Percentiles rank a stretch among this genome's conserved stretches.
phyloP scores from a whole-genome alignment of 2,797 vertebrate genomes.

The Mormyrops boulengeri region DNA sequence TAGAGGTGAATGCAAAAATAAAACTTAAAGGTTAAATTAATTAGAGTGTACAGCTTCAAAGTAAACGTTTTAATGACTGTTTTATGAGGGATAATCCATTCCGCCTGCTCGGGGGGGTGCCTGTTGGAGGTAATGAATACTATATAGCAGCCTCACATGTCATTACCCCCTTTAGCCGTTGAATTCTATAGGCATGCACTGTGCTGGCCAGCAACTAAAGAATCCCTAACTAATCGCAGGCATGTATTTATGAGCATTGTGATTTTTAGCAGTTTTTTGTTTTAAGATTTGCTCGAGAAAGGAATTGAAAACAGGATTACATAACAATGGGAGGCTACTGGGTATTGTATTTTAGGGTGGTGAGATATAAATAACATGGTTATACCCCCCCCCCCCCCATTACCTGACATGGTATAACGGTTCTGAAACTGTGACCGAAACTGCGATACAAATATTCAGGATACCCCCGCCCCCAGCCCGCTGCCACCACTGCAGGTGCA shows the following conservation, averaged over 20 bases:
- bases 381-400: neutral
- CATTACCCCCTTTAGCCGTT: neutral
- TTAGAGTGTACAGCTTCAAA: neutral
- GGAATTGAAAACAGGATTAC: neutral
- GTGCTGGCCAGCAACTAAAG: neutral
- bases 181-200: neutral
- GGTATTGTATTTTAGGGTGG: neutral
- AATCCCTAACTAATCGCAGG: neutral
- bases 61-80: neutral
- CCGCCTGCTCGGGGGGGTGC: neutral
- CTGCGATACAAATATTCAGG: neutral
- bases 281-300: neutral
- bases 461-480: neutral
- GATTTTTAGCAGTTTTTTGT: neutral
- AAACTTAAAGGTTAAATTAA: constrained; percentile 7
- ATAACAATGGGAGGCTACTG: neutral
- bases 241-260: neutral
- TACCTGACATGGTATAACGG: neutral
- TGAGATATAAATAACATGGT: neutral
- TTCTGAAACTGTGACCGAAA: neutral
- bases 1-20: neutral
- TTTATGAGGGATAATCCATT: neutral
- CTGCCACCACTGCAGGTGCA: neutral
- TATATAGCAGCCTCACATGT: neutral
- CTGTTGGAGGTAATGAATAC: neutral